Conservation (phyloP, 2,797 vertebrate genomes). For the Clarias platycephalus region DNA sequence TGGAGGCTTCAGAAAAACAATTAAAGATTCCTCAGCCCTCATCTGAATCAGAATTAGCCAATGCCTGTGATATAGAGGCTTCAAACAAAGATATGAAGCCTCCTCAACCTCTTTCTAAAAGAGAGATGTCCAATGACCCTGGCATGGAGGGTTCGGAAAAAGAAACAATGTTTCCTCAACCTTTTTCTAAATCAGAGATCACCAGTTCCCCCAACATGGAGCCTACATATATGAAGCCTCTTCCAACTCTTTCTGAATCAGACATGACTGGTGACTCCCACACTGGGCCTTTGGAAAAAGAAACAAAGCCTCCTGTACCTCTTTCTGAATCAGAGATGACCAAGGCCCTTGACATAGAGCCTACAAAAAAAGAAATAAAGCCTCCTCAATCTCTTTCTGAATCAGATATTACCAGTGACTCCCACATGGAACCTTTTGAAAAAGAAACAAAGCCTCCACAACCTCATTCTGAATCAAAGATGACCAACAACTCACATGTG, state of each 20-base stretch:
- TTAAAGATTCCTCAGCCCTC: slow-evolving; percentile 44
- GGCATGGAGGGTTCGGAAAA: slow-evolving; percentile 26
- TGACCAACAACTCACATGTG: neutral
- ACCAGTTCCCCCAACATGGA: neutral
- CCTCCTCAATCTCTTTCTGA: neutral
- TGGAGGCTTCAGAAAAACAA: slow-evolving; percentile 40
- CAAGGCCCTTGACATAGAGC: neutral
- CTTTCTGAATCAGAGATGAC: slow-evolving; percentile 52
- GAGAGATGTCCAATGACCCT: neutral
- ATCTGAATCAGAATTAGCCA: slow-evolving; percentile 47
- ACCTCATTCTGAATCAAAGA: neutral
- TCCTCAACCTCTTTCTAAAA: neutral
- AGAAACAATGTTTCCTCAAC: slow-evolving; percentile 41
- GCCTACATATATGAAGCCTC: neutral
- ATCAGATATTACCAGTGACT: neutral
- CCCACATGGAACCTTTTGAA: neutral
- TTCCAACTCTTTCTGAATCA: neutral
- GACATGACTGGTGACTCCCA: neutral
- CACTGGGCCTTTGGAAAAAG: slow-evolving; percentile 30
- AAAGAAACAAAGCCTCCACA: neutral
- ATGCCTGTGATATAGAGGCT: neutral
- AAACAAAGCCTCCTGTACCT: slow-evolving; percentile 47
- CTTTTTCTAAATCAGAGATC: slow-evolving; percentile 31
- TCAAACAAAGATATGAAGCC: neutral
- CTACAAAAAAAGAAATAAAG: neutral